Evolutionary conservation across 2,113 vertebrate genomes (phyloP), one percentile per base, ranked within the genome.

Genomic region (Rhabdornis inornatus): DNA sequence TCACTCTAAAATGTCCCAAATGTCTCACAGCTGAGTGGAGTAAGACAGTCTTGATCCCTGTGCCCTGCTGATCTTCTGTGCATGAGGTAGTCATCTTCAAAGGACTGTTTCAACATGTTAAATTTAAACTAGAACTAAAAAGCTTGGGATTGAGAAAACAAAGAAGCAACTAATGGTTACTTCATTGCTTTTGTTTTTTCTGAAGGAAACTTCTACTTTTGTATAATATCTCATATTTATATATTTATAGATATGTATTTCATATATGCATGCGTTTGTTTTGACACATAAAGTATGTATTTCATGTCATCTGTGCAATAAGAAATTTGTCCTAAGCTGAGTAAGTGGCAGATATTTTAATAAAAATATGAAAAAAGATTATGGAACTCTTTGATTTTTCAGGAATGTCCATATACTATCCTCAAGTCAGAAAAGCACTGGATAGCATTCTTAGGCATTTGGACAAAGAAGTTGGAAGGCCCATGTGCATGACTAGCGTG

Each of bases 341-440:
- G 5, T 52, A 75, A 45, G 3, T 75, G 42, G 11, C 37, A 83
- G 59, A 44, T 90, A 44, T 30, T 72, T 72, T 45, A 72, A 71
- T 53, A 61, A 90, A 78, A 86, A 63, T 27, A 20, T 53, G 28
- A 63, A 63, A 82, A 77, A 57, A 49, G 30, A 14, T 93, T 11
- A 83, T 85, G 1, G 2, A 40, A 88, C n/a, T 84, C 39, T 80
- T 30, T 74, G 44, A 13, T 39, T 70, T 84, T 97, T 57, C 95
- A 99, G 99, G 99, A 94, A 99, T 99, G 99, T 99, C 99, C 10
- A 97, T 99, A 79, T 99, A 99, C 96, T 99, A 99, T 92, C 99
- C 99, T 81, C 99, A 99, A 98, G 99, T 99, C 72, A 98, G 99
- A 94, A 99, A 99, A 97, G 99, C 99, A 6, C 96, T 99, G 71